Evolutionary conservation across 2,113 vertebrate species (phyloP), one percentile per base, ranked within the genome.

Genomic region (Sapayoa aenigma): DNA sequence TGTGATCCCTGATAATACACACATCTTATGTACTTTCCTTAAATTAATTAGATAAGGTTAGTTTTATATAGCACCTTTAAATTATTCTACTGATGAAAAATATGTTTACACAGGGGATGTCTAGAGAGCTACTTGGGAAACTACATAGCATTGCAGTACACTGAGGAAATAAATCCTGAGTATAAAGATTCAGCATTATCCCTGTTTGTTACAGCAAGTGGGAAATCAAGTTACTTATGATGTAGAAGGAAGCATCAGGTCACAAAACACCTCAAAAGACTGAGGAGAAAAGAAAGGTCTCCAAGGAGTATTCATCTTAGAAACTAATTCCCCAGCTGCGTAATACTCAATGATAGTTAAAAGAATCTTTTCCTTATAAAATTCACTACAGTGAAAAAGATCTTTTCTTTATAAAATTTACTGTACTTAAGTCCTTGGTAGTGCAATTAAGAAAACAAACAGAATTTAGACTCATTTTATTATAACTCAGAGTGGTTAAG

Each of bases 41-140:
- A 88, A 62, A 85, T 42, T 1, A 89, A 89, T 78, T 42, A 81
- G 86, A 39, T 84, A 53, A 46, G 27, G 50, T 94, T 90, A 85
- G 55, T 73, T 77, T 85, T 90, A 90, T 93, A 80, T n/a, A 89
- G 63, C 58, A 91, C 50, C 47, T 83, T 91, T 79, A 59, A 80
- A 60, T 86, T 86, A 80, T 86, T 93, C 91, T 83, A 90, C 63
- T 80, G 52, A 83, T 95, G 88, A 47, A 59, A 84, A 91, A 75
- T 81, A 37, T 71, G 66, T 92, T 94, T 91, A 79, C 66, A 72
- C 25, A 88, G 33, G 44, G 49, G 25, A 68, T 60, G 55, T 80
- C 89, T 90, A 63, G 68, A 71, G 63, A 84, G 47, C 44, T 84
- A 80, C 72, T 79, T 85, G 27, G 53, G 58, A 96, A 95, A 89